Conservation (phyloP, 1,140 invertebrate genomes). For the Dinothrombium tinctorium region DNA sequence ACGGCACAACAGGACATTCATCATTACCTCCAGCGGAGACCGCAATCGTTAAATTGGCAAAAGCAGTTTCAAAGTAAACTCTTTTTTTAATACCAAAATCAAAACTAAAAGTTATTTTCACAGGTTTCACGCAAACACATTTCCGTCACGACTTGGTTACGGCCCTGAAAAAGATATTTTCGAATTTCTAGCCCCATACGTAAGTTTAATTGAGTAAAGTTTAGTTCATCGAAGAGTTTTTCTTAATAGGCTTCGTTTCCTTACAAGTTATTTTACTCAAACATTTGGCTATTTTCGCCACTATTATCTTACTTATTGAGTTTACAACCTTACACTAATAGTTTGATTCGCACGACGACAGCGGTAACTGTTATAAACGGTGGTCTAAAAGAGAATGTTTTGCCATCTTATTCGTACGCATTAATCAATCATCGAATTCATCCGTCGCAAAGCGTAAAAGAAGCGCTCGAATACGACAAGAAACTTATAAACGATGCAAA, state of each 20-base stretch:
- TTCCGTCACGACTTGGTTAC: slow-evolving; percentile 25
- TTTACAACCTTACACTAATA: slow-evolving; percentile 21
- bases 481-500: slow-evolving; percentile 25
- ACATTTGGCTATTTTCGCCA: slow-evolving; percentile 31
- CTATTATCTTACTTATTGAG: slow-evolving; percentile 22
- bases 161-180: slow-evolving; percentile 27
- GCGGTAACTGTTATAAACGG: slow-evolving; percentile 29
- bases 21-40: slow-evolving; percentile 28
- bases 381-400: slow-evolving; percentile 27
- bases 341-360: slow-evolving; percentile 28
- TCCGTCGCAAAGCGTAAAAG: slow-evolving; percentile 25
- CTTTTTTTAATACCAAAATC: neutral
- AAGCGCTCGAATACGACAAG: slow-evolving; percentile 26
- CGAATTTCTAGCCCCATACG: slow-evolving; percentile 21
- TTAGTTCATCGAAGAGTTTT: no score
- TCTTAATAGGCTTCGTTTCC: slow-evolving; percentile 21
- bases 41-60: slow-evolving; percentile 26
- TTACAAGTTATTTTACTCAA: slow-evolving; percentile 24
- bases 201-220: slow-evolving; percentile 11
- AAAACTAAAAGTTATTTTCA: slow-evolving; percentile 11
- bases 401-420: slow-evolving; percentile 27
- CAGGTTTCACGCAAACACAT: slow-evolving; percentile 23
- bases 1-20: slow-evolving; percentile 26
- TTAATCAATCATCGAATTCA: slow-evolving; percentile 31
- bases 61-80: slow-evolving; percentile 23